Conservation (phyloP, 2,888 invertebrate species). For the Fissipunctia ypsillon region DNA sequence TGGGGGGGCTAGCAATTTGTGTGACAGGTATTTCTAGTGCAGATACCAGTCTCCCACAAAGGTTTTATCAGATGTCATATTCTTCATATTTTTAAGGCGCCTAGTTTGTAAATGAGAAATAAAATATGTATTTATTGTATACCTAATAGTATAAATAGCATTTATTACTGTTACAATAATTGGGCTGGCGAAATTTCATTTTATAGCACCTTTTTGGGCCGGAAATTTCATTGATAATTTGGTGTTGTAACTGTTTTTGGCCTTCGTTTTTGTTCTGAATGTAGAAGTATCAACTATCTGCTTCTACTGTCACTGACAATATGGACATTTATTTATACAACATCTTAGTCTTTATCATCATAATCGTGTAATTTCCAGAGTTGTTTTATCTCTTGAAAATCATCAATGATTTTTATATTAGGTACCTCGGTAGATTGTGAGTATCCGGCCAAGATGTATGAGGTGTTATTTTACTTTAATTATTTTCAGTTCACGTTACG, state of each 20-base stretch:
- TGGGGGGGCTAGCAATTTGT: too few relatives aligned
- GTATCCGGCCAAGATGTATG: background rate
- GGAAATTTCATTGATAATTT: conserved; percentile 41
- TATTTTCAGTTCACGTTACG: background rate
- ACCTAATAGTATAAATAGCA: too few relatives aligned
- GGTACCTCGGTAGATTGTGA: background rate
- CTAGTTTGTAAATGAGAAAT: too few relatives aligned
- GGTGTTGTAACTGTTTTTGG: background rate
- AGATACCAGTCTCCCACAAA: too few relatives aligned
- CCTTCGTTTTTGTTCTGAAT: background rate
- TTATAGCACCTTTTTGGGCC: conserved; percentile 64
- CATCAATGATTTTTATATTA: background rate
- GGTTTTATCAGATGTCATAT: too few relatives aligned
- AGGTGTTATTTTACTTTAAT: background rate
- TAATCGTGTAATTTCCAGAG: background rate
- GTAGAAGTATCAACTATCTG: background rate
- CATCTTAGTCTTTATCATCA: background rate
- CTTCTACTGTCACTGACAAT: background rate
- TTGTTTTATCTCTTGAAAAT: background rate
- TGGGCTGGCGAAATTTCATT: conserved; percentile 52
- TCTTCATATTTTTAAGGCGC: too few relatives aligned
- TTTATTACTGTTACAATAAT: conserved; percentile 67
- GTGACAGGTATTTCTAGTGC: too few relatives aligned
- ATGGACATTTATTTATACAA: background rate
- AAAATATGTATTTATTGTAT: too few relatives aligned